Percentiles rank a stretch among this genome's conserved stretches.
Evolutionary conservation across 2,113 vertebrate genomes (phyloP).

Genomic region (Delphinus delphis): DNA sequence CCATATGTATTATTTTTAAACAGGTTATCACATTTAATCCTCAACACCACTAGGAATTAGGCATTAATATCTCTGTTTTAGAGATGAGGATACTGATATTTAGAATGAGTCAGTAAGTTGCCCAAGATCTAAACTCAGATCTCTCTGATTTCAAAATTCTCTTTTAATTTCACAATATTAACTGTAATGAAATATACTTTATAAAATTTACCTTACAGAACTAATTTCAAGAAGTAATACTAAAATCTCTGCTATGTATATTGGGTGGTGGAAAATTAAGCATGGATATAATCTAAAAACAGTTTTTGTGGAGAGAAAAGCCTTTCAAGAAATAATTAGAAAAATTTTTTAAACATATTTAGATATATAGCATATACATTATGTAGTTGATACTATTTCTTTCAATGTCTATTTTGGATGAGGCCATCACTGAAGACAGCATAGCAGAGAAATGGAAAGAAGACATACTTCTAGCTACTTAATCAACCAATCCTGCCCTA

Average conservation of each 20-base stretch:
- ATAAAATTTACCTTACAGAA: background rate
- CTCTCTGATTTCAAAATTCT: background rate
- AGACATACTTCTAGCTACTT: slow-evolving; percentile 57
- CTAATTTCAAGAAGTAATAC: background rate
- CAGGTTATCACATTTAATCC: background rate
- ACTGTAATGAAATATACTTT: background rate
- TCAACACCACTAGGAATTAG: background rate
- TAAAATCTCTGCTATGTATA: background rate
- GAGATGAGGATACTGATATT: background rate
- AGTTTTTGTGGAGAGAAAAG: background rate
- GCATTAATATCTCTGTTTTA: background rate
- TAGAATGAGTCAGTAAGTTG: background rate
- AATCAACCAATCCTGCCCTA: slow-evolving; percentile 49
- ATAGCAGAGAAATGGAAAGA: slow-evolving; percentile 20
- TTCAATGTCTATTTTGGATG: slow-evolving; percentile 27
- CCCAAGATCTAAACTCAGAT: background rate
- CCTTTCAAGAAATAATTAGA: background rate
- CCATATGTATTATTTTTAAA: background rate
- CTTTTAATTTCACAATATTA: background rate
- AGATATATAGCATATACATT: background rate
- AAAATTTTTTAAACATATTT: slow-evolving; percentile 3
- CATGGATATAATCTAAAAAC: background rate
- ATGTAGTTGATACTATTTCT: background rate
- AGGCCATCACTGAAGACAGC: background rate
- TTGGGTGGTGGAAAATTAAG: background rate